phyloP scores from a whole-genome alignment of 2,113 vertebrate species.

The Gambusia affinis region DNA sequence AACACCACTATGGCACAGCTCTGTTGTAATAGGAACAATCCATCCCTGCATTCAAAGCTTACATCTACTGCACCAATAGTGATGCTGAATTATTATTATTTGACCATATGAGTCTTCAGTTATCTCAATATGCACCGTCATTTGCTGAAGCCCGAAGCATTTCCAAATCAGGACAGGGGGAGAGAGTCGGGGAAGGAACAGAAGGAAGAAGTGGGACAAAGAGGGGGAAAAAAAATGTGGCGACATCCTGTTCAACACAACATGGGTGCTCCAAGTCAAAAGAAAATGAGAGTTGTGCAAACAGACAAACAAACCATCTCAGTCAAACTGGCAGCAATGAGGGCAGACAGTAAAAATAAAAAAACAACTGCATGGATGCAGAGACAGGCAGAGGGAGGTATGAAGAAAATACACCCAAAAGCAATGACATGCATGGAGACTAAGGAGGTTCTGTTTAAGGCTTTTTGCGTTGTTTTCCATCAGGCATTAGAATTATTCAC shows the following conservation, averaged over 20 bases:
- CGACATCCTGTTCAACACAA: slow-evolving; percentile 51
- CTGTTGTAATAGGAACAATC: background rate
- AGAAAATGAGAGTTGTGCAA: slow-evolving; percentile 49
- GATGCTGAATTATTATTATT: slow-evolving; percentile 9
- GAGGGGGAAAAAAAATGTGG: slow-evolving; percentile 30
- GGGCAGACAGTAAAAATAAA: slow-evolving; percentile 31
- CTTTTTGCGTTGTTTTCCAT: slow-evolving; percentile 17
- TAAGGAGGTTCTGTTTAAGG: slow-evolving; percentile 6
- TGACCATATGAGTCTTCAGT: slow-evolving; percentile 16
- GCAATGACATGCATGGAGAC: slow-evolving; percentile 54
- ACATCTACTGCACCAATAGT: slow-evolving; percentile 9
- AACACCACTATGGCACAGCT: background rate
- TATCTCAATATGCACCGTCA: slow-evolving; percentile 46
- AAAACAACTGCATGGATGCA: slow-evolving; percentile 58
- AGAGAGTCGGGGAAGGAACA: slow-evolving; percentile 57
- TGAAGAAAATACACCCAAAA: slow-evolving; percentile 45
- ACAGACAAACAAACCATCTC: slow-evolving; percentile 40
- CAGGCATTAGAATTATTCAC: slow-evolving; percentile 11
- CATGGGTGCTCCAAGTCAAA: slow-evolving; percentile 41
- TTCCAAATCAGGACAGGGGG: slow-evolving; percentile 78
- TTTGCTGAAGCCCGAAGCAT: slow-evolving; percentile 73
- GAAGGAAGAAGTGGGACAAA: slow-evolving; percentile 66
- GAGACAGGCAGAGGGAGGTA: slow-evolving; percentile 55
- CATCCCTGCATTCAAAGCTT: slow-evolving; percentile 7
- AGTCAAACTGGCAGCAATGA: slow-evolving; percentile 38